Evolutionary conservation across 2,113 vertebrate genomes (phyloP).

Genomic region (Sarotherodon lohbergeri): DNA sequence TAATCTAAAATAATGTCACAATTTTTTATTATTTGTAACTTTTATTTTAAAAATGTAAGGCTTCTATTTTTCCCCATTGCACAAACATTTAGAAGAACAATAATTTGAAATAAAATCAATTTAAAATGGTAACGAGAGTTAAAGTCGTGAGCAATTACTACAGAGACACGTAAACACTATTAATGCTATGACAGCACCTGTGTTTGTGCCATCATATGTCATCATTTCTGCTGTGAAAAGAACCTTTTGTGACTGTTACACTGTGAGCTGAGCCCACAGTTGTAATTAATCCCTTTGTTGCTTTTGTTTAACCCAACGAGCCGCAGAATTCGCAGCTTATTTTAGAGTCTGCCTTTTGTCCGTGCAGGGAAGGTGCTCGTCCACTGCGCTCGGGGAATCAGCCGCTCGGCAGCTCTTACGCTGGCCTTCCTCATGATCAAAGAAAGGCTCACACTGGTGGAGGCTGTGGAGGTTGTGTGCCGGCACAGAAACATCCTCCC

Average conservation of each 20-base stretch:
- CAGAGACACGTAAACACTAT: not conserved
- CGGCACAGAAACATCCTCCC: conserved; percentile 67
- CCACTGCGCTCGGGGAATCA: conserved; percentile 74
- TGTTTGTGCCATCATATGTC: not conserved
- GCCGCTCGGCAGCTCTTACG: conserved; percentile 66
- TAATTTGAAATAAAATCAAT: not conserved
- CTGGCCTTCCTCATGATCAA: conserved; percentile 74
- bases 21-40: not conserved
- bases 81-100: not conserved
- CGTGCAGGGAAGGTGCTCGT: conserved; percentile 70
- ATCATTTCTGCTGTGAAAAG: not conserved
- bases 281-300: not conserved
- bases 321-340: not conserved
- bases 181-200: not conserved
- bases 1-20: not conserved
- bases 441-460: conserved; percentile 47
- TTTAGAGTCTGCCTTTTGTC: not conserved
- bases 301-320: not conserved
- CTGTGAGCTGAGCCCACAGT: not conserved
- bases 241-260: not conserved
- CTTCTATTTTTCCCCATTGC: not conserved
- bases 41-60: not conserved
- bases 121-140: not conserved
- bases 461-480: conserved; percentile 54
- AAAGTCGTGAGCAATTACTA: not conserved